Base-by-base conservation (phyloP, 2,888 invertebrate genomes). In the Lasius fuliginosus region DNA sequence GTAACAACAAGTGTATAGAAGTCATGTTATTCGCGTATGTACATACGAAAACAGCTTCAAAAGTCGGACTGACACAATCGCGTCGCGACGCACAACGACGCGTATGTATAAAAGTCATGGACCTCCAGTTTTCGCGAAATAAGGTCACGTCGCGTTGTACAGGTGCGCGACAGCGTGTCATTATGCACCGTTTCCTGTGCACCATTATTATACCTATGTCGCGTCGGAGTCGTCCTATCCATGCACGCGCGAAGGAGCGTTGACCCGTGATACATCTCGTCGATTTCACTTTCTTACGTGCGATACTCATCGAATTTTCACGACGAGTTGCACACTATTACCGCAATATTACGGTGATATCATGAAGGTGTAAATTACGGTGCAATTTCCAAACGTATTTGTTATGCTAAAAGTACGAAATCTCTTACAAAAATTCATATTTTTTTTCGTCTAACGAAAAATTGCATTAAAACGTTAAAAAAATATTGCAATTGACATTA, bases 211-310 rank as follows among this genome's bases (percentile, higher is more conserved):
- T 23, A 69, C 8, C 23, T 71, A 46, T 23, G 42, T 40, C 58
- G 23, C 36, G 46, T 6, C n/a, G 27, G 60, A 46, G 73, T 79
- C 46, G 23, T 69, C 12, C 33, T 53, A 46, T 46, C 58, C 3
- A 5, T 53, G n/a, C 33, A 58, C 40, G 27, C 60, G 30, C 33
- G 60, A 8, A 73, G 40, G 74, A 81, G 36, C 79, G 2, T 81
- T 74, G 73, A 79, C 71, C 73, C 27, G 60, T 18, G 18, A 69
- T 58, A 9, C 12, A 5, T 74, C 82, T 75, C 56, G 58, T 74
- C 76, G 76, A 76, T 77, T 82, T 77, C 67, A 82, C 82, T 77
- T 82, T 77, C 46, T 53, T 58, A 58, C 36, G 42, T 23, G 33
- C 15, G 53, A 42, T 33, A 53, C 69, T 36, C 33, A 18, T 46